Conservation (phyloP, 2,797 vertebrate genomes). For the Babyrousa celebensis region DNA sequence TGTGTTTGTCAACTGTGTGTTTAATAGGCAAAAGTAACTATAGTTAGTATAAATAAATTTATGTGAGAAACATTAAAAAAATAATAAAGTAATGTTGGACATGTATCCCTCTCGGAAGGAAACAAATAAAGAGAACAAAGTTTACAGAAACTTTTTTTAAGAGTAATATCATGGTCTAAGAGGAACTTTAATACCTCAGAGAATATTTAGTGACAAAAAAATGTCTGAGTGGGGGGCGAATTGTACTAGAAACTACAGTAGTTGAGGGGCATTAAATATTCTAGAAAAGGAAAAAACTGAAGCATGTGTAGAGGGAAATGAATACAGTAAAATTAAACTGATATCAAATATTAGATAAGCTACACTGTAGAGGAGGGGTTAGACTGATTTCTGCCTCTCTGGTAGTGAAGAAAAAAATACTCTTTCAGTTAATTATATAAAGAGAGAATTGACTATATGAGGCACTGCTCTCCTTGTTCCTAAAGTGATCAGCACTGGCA, state of each 20-base stretch:
- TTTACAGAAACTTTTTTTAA: neutral
- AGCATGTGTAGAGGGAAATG: neutral
- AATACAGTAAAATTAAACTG: neutral
- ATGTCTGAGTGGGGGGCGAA: neutral
- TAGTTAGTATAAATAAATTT: too few relatives aligned
- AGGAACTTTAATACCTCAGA: neutral
- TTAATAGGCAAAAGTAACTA: too few relatives aligned
- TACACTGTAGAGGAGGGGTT: neutral
- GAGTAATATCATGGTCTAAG: neutral
- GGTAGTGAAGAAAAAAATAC: neutral
- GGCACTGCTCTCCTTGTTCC: neutral
- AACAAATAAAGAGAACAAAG: neutral
- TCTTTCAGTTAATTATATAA: neutral
- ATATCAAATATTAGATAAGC: neutral
- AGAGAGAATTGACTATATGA: neutral
- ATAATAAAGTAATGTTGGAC: neutral
- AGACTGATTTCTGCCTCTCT: neutral
- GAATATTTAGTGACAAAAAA: neutral
- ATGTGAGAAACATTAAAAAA: too few relatives aligned
- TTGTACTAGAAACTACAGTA: neutral
- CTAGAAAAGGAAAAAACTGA: conserved; percentile 15
- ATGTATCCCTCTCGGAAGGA: neutral
- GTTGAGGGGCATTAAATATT: neutral
- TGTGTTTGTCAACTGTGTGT: too few relatives aligned
- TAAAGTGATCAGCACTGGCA: conserved; percentile 4